phyloP scores from a whole-genome alignment of 2,797 vertebrate species.

The Chloroceryle inda region DNA sequence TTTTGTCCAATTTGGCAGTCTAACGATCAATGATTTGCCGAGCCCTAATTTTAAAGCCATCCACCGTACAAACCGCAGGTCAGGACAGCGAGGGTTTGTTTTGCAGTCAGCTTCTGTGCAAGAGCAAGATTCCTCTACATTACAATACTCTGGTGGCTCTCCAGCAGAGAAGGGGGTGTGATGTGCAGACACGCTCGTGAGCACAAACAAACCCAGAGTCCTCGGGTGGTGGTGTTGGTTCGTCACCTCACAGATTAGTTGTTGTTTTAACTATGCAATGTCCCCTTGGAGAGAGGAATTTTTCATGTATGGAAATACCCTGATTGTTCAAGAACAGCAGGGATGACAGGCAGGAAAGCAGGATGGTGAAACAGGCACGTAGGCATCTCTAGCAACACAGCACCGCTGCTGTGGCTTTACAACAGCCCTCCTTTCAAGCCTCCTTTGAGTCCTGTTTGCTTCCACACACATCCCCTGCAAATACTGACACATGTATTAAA shows the following conservation, averaged over 20 bases:
- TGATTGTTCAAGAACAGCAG: neutral
- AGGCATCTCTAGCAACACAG: neutral
- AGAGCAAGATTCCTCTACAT: neutral
- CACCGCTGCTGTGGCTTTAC: neutral
- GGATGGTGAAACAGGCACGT: neutral
- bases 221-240: neutral
- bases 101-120: neutral
- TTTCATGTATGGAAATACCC: neutral
- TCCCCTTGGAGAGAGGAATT: neutral
- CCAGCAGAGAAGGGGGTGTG: neutral
- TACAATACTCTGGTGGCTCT: neutral
- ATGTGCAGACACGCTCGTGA: neutral
- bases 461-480: neutral
- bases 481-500: neutral
- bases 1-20: neutral
- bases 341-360: neutral
- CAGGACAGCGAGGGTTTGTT: constrained; percentile 8
- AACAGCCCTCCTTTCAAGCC: neutral
- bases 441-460: neutral
- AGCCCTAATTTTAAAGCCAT: constrained; percentile 12
- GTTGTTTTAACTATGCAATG: neutral
- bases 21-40: neutral
- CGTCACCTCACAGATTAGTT: constrained; percentile 20
- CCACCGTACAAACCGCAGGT: neutral
- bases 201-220: constrained; percentile 7